phyloP scores from a whole-genome alignment of 2,888 invertebrate species.

The Brassicogethes aeneus region DNA sequence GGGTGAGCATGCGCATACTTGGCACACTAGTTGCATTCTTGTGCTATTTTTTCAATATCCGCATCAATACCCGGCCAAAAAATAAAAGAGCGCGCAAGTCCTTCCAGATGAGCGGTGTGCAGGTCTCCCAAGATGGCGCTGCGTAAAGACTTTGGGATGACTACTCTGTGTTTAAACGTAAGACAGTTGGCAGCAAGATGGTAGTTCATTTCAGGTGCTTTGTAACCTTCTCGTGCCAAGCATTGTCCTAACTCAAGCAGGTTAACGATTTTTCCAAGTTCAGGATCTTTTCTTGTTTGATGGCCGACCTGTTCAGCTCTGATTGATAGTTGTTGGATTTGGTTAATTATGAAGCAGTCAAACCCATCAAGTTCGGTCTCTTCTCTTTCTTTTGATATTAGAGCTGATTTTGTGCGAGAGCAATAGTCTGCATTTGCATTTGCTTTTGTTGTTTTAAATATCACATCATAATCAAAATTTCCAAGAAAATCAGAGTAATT shows the following conservation, averaged over 20 bases:
- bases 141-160: conserved; percentile 14
- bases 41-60: conserved; percentile 20
- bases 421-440: conserved; percentile 13
- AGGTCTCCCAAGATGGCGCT: conserved; percentile 13
- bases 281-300: conserved; percentile 7
- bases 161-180: conserved; percentile 14
- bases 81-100: conserved; percentile 16
- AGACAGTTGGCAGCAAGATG: conserved; percentile 12
- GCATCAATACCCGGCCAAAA: conserved; percentile 22
- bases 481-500: conserved; percentile 9
- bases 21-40: conserved; percentile 16
- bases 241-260: conserved; percentile 7
- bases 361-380: conserved; percentile 8
- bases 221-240: conserved; percentile 2
- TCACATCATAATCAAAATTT: conserved; percentile 12
- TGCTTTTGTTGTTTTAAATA: conserved; percentile 7
- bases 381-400: background rate
- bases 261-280: conserved; percentile 5
- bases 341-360: conserved; percentile 6
- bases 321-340: conserved; percentile 8
- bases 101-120: conserved; percentile 23
- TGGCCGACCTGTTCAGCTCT: conserved; percentile 6
- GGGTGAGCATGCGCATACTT: conserved; percentile 13
- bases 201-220: conserved; percentile 9
- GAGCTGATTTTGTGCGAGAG: too few relatives aligned